Evolutionary conservation across 2,888 invertebrate genomes (phyloP).

Genomic region (Mactromeris polynyma): DNA sequence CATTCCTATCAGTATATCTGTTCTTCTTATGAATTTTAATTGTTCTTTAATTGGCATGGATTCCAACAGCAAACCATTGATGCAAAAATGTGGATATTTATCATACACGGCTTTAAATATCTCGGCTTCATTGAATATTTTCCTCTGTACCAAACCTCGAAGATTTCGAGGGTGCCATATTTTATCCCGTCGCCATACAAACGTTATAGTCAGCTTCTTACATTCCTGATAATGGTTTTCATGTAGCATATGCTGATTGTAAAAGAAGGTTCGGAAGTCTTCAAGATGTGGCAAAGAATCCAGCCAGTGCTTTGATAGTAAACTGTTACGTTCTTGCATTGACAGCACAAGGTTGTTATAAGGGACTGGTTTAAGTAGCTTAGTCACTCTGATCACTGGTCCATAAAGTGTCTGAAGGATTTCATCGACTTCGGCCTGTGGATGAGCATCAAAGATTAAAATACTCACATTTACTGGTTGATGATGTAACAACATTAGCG

Average conservation of each 20-base stretch:
- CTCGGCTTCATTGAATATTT: constrained; percentile 61
- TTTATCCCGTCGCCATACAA: constrained; percentile 61
- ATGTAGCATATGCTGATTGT: constrained; percentile 44
- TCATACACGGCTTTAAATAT: constrained; percentile 46
- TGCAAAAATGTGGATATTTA: constrained; percentile 43
- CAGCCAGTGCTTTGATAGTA: constrained; percentile 40
- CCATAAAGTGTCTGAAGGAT: constrained; percentile 48
- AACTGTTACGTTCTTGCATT: constrained; percentile 51
- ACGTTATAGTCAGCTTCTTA: constrained; percentile 47
- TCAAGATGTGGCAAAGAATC: constrained; percentile 44
- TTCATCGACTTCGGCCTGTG: constrained; percentile 53
- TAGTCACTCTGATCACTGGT: constrained; percentile 48
- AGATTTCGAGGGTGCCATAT: constrained; percentile 63
- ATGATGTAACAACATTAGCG: constrained; percentile 49
- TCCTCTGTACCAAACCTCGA: constrained; percentile 53
- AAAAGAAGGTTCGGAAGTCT: constrained; percentile 56
- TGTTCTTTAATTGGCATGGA: constrained; percentile 61
- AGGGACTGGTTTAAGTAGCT: constrained; percentile 28
- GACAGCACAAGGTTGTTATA: constrained; percentile 51
- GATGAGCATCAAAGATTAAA: constrained; percentile 59
- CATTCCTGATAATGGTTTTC: constrained; percentile 37
- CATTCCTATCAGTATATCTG: constrained; percentile 64
- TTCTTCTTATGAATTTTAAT: constrained; percentile 47
- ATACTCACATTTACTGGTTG: constrained; percentile 46
- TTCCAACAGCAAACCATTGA: constrained; percentile 51